Base-by-base conservation (phyloP, 2,888 invertebrate species). In the Pinctada fucata region DNA sequence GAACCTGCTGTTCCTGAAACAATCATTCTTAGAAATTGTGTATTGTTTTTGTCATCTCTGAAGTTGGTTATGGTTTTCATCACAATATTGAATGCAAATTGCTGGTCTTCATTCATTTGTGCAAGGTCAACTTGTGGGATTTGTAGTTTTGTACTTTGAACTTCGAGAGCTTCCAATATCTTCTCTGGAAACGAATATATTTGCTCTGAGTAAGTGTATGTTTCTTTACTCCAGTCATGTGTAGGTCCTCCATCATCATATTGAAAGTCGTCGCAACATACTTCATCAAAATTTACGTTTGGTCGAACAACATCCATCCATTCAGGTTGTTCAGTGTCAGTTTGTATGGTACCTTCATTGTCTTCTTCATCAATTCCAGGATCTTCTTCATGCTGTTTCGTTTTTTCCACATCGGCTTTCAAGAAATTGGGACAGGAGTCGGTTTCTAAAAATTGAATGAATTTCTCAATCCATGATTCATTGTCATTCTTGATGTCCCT, bases 171-270 rank as follows among this genome's bases (percentile, higher is more conserved):
- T 63, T 51, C 49, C 4, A 67, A 13, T 52, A 81, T 13, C 8
- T 75, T 66, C 3, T 79, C 80, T 2, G 79, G 45, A 78, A 78
- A 84, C 4, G 67, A 52, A 6, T 58, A n/a, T 16, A 74, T 49
- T n/a, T 77, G 67, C 48, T 31, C 6, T 45, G 83, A 79, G 63
- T 84, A 82, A 2, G 48, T n/a, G 13, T 31, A 8, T 13, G 13
- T 10, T 47, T 52, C 63, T 16, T 13, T 16, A 58, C 66, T 67
- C 82, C 81, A 80, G 68, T 85, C 78, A 71, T 73, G 70, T 48
- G 78, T 72, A 31, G 83, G 82, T 6, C 85, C 86, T 3, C 85
- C 85, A 82, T 86, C 83, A 82, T 86, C 81, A 75, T 73, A 85
- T n/a, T 50, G 8, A 66, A 81, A 81, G n/a, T 85, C 79, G 64